Evolutionary conservation across 1,140 invertebrate genomes (phyloP).

Genomic region (Bemisia tabaci): DNA sequence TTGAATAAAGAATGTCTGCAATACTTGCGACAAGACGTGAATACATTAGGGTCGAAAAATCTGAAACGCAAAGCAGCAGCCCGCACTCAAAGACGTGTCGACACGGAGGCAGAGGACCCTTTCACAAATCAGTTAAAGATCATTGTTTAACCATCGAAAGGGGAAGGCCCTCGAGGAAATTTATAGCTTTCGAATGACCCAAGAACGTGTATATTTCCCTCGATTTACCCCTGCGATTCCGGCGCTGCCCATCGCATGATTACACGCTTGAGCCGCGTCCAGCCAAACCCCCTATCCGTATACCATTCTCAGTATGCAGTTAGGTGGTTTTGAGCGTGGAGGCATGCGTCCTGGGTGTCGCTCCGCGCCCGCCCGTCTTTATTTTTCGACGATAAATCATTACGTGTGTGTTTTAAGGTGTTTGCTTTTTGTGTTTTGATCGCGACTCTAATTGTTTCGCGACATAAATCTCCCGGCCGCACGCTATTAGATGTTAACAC

Average conservation of each 20-base stretch:
- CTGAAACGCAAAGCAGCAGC: not conserved
- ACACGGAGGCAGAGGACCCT: not conserved
- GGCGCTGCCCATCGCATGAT: not conserved
- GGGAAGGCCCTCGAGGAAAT: not conserved
- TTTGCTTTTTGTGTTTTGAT: not conserved
- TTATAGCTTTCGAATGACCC: not conserved
- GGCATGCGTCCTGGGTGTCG: too few relatives aligned
- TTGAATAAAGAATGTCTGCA: not conserved
- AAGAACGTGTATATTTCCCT: not conserved
- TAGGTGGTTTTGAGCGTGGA: too few relatives aligned
- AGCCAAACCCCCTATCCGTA: not conserved
- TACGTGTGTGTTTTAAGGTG: not conserved
- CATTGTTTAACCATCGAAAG: not conserved
- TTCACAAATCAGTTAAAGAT: not conserved
- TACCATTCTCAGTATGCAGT: not conserved
- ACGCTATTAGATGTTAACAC: not conserved
- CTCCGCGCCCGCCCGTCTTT: too few relatives aligned
- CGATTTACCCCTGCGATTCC: not conserved
- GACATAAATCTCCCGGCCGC: not conserved
- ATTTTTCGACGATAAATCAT: not conserved
- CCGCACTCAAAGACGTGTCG: not conserved
- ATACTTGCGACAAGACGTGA: not conserved
- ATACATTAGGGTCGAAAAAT: not conserved
- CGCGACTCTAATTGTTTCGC: not conserved
- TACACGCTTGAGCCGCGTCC: not conserved